Base-by-base conservation (phyloP, 2,888 invertebrate genomes). In the Piscicola geometra region DNA sequence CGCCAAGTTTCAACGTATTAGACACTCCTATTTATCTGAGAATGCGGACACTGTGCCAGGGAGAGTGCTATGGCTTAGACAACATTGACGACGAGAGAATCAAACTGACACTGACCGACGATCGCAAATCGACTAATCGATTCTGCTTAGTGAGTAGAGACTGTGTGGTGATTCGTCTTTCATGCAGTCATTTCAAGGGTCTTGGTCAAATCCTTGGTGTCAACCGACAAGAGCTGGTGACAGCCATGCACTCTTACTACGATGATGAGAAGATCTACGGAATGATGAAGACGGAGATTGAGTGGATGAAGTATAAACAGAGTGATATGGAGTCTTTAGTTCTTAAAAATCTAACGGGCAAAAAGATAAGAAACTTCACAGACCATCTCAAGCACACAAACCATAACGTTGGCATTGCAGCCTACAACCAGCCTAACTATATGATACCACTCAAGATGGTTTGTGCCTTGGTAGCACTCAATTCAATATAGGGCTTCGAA, bases 101-200 rank as follows among this genome's bases (percentile, higher is more conserved):
- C 25, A 33, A 21, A 3, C n/a, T 25, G 32, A 73, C 32, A 18
- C 60, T 56, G 3, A 18, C 60, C 3, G 60, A 56, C 25, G 60
- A 56, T 25, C 60, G 60, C 21, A 60, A 35, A 33, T 56, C 64
- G 21, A 73, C 60, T 32, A 60, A 73, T n/a, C 47, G 64, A 3
- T 73, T 73, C n/a, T 73, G 73, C 52, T 32, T 73, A 25, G 64
- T 73, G 21, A 73, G 73, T 25, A 32, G 73, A 35, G 73, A 73
- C 25, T 64, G 73, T 25, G n/a, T 73, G 12, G 73, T 73, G 25
- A 73, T 73, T 35, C 52, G 64, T 32, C 33, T 73, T 32, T 64
- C 73, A 5, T 60, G 73, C 21, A 33, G 33, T 15, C 64, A 64
- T 21, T 36, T 73, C n/a, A 21, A 56, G 36, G 73, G 56, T 15